Conservation (phyloP, 2,113 vertebrate genomes). For the Seriola dumerili region DNA sequence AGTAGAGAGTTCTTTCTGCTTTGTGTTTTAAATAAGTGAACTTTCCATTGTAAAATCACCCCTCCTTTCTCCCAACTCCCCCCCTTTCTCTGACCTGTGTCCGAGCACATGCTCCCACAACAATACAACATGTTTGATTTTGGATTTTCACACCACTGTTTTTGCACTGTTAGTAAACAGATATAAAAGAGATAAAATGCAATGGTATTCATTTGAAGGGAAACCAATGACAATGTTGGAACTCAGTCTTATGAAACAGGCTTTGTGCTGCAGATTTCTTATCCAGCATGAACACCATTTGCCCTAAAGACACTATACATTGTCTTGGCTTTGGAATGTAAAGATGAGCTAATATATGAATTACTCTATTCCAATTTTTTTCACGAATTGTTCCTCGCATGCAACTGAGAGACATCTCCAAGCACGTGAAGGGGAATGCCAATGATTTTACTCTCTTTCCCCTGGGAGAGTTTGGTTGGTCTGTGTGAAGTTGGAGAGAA, state of each 20-base stretch:
- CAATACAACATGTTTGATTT: conserved; percentile 40
- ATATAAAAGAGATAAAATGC: conserved; percentile 61
- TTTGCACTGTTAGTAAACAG: conserved; percentile 47
- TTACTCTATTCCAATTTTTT: conserved; percentile 47
- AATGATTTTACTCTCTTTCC: not conserved
- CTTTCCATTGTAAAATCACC: conserved; percentile 53
- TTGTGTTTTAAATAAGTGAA: conserved; percentile 45
- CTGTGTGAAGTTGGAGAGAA: not conserved
- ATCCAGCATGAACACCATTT: conserved; percentile 50
- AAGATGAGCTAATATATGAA: conserved; percentile 40
- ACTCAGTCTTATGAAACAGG: conserved; percentile 37
- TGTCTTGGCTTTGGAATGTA: conserved; percentile 52
- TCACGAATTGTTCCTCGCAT: conserved; percentile 41
- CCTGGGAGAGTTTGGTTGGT: conserved; percentile 37
- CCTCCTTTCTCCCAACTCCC: too few relatives aligned
- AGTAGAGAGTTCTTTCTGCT: conserved; percentile 36
- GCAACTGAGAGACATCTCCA: conserved; percentile 29
- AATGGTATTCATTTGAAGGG: conserved; percentile 51
- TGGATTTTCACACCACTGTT: conserved; percentile 43
- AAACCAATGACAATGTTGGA: conserved; percentile 64
- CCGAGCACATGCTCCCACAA: conserved; percentile 7
- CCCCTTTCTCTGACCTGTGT: conserved; percentile 18
- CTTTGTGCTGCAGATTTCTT: conserved; percentile 62
- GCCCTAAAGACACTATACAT: conserved; percentile 47
- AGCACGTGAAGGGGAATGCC: conserved; percentile 35